These are phyloP conservation scores for Pholis gunnellus DNA, from an alignment of 2,113 vertebrate genomes.

Conservation along the genomic window DNA sequence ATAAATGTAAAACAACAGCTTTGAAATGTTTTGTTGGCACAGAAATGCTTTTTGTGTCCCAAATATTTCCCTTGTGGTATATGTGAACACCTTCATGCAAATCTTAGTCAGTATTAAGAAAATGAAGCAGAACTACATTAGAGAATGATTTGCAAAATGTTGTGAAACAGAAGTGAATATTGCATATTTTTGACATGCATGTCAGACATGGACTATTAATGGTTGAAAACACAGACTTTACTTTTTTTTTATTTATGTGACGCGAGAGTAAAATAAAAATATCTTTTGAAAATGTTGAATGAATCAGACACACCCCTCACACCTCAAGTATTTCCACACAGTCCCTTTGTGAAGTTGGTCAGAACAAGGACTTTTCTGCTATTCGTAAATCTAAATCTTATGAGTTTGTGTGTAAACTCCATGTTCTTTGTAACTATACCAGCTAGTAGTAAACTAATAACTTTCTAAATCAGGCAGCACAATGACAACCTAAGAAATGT, in stretches of 20 bases:
- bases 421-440: neutral
- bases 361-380: neutral
- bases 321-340: neutral
- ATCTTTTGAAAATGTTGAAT: neutral
- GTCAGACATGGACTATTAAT: slow-evolving; percentile 25
- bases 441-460: neutral
- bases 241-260: neutral
- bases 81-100: slow-evolving; percentile 68
- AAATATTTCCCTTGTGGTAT: slow-evolving; percentile 75
- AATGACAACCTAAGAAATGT: neutral
- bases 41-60: slow-evolving; percentile 44
- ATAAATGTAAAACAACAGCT: slow-evolving; percentile 87
- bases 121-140: slow-evolving; percentile 55
- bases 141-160: slow-evolving; percentile 37
- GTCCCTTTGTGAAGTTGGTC: neutral
- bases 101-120: slow-evolving; percentile 68
- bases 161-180: slow-evolving; percentile 27
- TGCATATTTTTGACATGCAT: slow-evolving; percentile 20
- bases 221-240: neutral
- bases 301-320: neutral
- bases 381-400: neutral
- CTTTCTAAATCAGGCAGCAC: neutral
- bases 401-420: neutral
- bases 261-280: neutral
- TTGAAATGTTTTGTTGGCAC: slow-evolving; percentile 79